Evolutionary conservation across 2,797 vertebrate genomes (phyloP).

Genomic region (Lepus oiostolus): DNA sequence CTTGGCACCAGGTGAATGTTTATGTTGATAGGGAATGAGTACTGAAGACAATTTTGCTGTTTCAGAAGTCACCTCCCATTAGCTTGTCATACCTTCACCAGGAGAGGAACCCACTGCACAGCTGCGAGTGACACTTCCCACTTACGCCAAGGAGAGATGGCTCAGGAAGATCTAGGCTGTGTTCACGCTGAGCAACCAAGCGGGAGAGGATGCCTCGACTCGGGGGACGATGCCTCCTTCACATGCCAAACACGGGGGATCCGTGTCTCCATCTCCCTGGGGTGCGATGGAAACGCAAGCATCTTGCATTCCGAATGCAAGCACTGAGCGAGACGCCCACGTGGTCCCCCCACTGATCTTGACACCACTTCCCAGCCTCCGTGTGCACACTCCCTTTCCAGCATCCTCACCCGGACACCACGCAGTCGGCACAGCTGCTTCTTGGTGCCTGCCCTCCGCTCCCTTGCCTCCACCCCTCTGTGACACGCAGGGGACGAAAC

Average conservation of each 20-base stretch:
- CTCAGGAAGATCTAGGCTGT: neutral
- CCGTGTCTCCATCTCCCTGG: neutral
- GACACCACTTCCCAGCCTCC: neutral
- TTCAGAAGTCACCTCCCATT: constrained; percentile 60
- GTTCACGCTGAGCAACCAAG: neutral
- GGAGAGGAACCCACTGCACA: neutral
- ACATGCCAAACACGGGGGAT: neutral
- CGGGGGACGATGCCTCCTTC: neutral
- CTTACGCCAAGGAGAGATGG: neutral
- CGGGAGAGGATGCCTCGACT: neutral
- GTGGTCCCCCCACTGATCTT: neutral
- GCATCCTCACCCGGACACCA: neutral
- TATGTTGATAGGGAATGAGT: constrained; percentile 50
- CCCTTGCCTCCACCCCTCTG: neutral
- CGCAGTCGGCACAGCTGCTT: accelerated
- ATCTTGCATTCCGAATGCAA: neutral
- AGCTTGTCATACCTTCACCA: constrained; percentile 23
- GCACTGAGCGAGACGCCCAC: neutral
- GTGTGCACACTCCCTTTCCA: neutral
- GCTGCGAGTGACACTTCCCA: neutral
- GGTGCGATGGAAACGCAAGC: neutral
- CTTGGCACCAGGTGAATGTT: constrained; percentile 72
- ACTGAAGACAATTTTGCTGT: constrained; percentile 6
- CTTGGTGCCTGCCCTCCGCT: neutral
- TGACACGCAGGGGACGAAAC: neutral